A percentile compares a stretch with the other conserved stretches of the same genome.
Evolutionary conservation across 2,888 invertebrate genomes (phyloP).

Genomic region (Aromia moschata): DNA sequence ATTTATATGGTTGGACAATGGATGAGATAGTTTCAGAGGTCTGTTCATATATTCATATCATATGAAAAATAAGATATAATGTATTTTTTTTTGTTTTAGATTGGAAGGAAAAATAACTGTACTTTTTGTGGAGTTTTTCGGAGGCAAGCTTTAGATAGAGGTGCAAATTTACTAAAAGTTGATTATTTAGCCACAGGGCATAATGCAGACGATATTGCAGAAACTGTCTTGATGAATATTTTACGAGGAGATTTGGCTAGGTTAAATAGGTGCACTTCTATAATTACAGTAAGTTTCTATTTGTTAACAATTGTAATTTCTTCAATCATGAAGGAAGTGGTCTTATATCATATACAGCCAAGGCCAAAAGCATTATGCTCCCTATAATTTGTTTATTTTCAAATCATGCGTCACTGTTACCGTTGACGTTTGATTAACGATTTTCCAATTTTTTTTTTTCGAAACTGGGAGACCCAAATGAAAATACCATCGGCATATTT

Average conservation of each 20-base stretch:
- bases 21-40: constrained; percentile 94
- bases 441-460: too few species aligned
- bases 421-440: too few species aligned
- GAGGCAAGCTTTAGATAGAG: constrained; percentile 94
- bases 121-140: constrained; percentile 96
- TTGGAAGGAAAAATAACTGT: constrained; percentile 93
- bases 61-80: neutral
- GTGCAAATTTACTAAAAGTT: constrained; percentile 87
- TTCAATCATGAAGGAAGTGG: constrained; percentile 79
- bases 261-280: constrained; percentile 89
- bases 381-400: too few species aligned
- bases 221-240: constrained; percentile 98
- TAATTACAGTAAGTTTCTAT: constrained; percentile 77
- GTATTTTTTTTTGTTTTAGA: constrained; percentile 58
- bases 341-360: too few species aligned
- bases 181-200: constrained; percentile 97
- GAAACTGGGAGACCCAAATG: too few species aligned
- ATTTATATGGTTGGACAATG: constrained; percentile 99
- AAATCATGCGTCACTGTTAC: too few species aligned
- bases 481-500: too few species aligned
- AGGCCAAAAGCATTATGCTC: too few species aligned
- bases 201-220: constrained; percentile 98
- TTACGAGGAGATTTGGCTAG: constrained; percentile 96
- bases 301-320: neutral
- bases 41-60: constrained; percentile 57